These are phyloP conservation scores for Butorides virescens DNA, from an alignment of 2,113 vertebrate species.

Conservation along the genomic window DNA sequence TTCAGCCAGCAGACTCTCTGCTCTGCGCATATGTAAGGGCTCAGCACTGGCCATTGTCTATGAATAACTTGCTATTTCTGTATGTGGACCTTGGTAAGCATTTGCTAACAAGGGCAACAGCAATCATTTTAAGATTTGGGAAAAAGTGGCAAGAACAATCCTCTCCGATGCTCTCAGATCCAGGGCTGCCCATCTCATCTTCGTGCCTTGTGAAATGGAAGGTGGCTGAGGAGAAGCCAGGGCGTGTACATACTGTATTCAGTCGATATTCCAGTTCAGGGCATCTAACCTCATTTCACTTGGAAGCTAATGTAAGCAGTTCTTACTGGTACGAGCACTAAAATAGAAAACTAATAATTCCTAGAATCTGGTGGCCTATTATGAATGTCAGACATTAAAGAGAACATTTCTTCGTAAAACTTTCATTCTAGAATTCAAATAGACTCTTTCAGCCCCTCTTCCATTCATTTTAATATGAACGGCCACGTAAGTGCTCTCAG, in stretches of 20 bases:
- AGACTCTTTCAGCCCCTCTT: constrained; percentile 1
- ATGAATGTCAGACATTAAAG: constrained; percentile 12
- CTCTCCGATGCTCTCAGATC: background rate
- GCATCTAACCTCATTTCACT: constrained; percentile 39
- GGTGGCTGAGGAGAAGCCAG: background rate
- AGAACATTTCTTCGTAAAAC: constrained; percentile 9
- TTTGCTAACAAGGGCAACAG: background rate
- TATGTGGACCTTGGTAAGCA: background rate
- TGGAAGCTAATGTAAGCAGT: constrained; percentile 42
- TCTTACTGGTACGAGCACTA: background rate
- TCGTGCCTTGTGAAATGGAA: background rate
- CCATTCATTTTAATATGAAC: constrained; percentile 28
- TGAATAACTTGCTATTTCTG: constrained; percentile 18
- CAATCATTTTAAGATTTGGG: background rate
- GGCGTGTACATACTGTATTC: background rate
- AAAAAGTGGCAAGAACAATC: background rate
- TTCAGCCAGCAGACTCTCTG: background rate
- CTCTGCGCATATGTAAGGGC: background rate
- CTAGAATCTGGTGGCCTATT: constrained; percentile 31
- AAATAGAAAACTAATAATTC: constrained; percentile 59
- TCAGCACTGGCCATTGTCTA: background rate
- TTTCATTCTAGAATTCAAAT: constrained; percentile 21
- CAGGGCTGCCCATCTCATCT: background rate
- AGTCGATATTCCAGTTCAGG: background rate
- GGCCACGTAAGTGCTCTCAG: constrained; percentile 23